Base-by-base conservation (phyloP, 2,888 invertebrate species). In the Erebia aethiops region DNA sequence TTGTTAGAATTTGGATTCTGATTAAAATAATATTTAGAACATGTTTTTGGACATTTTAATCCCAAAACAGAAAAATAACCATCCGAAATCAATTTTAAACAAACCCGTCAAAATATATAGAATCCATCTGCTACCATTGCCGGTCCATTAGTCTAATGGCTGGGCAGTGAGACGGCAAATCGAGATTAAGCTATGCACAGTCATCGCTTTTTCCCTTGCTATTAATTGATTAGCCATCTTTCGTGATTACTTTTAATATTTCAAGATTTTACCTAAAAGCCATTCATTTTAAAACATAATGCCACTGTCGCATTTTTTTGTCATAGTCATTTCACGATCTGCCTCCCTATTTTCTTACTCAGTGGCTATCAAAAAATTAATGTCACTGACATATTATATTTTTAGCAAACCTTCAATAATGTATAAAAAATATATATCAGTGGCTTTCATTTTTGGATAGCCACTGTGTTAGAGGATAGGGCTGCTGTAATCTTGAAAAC, bases 91-190 rank as follows among this genome's bases (percentile, higher is more conserved):
- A 8, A 52, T 16, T 52, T 52, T 16, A 52, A 67, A 57, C 26
- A 46, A 58, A 16, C 26, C 16, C 46, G 57, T 58, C 49, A 67
- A 67, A 58, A 67, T 49, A 67, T 58, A 58, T 67, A 49, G 49
- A 58, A 18, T 5, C 46, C 78, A 82, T 84, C 81, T 74, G 77
- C 76, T 41, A 54, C 43, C 16, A 58, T 61, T 16, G 52, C 56
- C 70, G 56, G 81, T 87, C 89, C 90, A 90, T 91, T 91, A 90
- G 84, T 82, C 86, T 90, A 90, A 90, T 90, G 87, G 85, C 83
- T 78, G 83, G 81, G 80, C 88, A 87, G 87, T 90, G 90, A 90
- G 85, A 85, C 85, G 87, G 88, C 87, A 85, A 85, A 88, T 87
- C 84, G 84, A 88, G 89, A 90, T 90, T 90, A 90, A 87, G 85